phyloP scores from a whole-genome alignment of 1,140 invertebrate genomes.

The Centruroides sculpturatus region DNA sequence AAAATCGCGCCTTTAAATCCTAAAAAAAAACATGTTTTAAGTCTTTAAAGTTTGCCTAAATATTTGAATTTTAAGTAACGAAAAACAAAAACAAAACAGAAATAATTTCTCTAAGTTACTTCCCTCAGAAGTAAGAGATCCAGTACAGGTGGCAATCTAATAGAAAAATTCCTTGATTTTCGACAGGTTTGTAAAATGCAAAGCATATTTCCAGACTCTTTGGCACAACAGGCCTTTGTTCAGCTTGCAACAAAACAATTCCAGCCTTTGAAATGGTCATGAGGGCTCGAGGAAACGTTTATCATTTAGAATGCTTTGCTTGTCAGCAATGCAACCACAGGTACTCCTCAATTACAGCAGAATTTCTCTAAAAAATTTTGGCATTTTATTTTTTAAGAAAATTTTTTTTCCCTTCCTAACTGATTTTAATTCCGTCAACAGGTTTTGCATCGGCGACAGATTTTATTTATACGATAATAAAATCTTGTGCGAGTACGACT shows the following conservation, averaged over 20 bases:
- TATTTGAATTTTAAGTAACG: too few relatives aligned
- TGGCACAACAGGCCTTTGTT: constrained; percentile 38
- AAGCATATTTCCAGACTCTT: constrained; percentile 18
- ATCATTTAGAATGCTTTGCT: constrained; percentile 90
- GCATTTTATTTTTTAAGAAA: neutral
- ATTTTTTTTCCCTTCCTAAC: constrained; percentile 23
- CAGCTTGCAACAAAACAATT: constrained; percentile 86
- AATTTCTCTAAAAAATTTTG: constrained; percentile 6
- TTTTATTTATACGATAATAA: constrained; percentile 88
- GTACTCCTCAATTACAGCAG: constrained; percentile 34
- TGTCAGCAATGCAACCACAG: constrained; percentile 89
- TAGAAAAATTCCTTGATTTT: too few relatives aligned
- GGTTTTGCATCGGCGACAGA: constrained; percentile 86
- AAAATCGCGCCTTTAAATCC: too few relatives aligned
- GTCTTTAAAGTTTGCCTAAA: too few relatives aligned
- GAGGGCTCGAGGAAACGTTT: constrained; percentile 83
- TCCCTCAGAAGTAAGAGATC: too few relatives aligned
- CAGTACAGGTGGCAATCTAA: too few relatives aligned
- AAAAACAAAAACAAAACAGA: too few relatives aligned
- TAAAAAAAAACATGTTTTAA: too few relatives aligned
- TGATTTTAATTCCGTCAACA: constrained; percentile 26
- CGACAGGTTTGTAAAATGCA: too few relatives aligned
- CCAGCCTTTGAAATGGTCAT: constrained; percentile 95
- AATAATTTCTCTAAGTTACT: too few relatives aligned
- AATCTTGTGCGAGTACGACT: constrained; percentile 86